Evolutionary conservation across 2,113 vertebrate species (phyloP), one percentile per base, ranked within the genome.

Genomic region (Xiphorhynchus elegans): DNA sequence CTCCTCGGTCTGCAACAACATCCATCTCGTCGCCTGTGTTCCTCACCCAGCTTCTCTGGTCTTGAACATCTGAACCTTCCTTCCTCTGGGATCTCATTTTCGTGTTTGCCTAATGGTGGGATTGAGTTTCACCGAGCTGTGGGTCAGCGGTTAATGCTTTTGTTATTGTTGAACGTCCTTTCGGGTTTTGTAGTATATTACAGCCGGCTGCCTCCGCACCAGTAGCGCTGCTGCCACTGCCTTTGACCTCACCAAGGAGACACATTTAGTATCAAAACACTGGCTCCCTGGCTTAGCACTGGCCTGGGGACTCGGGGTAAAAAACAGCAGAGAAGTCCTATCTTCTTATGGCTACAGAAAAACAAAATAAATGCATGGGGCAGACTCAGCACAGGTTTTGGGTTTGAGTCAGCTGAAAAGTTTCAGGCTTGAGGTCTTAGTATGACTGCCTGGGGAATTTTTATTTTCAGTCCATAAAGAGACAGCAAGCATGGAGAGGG

Each of bases 131-230:
- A 85, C 85, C 88, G 37, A 83, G 52, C 7, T 95, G 93, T 95
- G 96, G 96, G 97, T 97, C 96, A 96, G 96, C 5, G 81, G 98
- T 97, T 98, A 97, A 97, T 94, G 96, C 79, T 92, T 95, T 95
- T 98, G 97, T 98, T 98, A 96, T 98, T 98, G 94, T 94, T 98
- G 95, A 95, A 91, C 50, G 72, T 90, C 73, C 95, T 97, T 94
- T 89, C 3, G 94, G 96, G 93, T 95, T 97, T 96, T 90, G 94
- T 79, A 95, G 90, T 77, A 55, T 40, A 90, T 97, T 96, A 66
- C 91, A 96, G 97, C 84, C 95, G 50, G 60, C 87, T 96, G 95
- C 92, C 94, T 83, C 94, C 52, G 24, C 84, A 89, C 59, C 56
- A 97, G 95, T 89, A 96, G 94, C 86, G 7, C 85, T 40, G 64